A percentile compares a stretch with the other conserved stretches of the same genome.
Evolutionary conservation across 2,888 invertebrate genomes (phyloP).

Genomic region (Tachina grossa): DNA sequence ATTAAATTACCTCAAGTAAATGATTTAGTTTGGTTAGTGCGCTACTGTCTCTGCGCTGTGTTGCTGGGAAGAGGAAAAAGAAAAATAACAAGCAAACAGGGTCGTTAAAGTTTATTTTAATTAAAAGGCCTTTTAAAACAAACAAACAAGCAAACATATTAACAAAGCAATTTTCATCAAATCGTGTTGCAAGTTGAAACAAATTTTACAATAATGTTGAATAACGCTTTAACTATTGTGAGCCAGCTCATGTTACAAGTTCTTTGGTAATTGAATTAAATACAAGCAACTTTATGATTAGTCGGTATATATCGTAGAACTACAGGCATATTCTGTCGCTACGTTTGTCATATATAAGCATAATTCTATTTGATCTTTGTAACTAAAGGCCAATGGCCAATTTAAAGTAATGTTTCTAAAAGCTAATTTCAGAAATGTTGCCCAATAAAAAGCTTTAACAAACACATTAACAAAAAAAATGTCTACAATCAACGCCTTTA

Average conservation of each 20-base stretch:
- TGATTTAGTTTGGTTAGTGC: conserved; percentile 50
- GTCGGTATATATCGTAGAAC: background rate
- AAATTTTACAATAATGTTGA: conserved; percentile 27
- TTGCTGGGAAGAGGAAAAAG: background rate
- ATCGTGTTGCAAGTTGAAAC: conserved; percentile 43
- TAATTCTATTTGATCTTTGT: background rate
- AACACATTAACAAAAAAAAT: too few species aligned
- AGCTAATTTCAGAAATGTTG: background rate
- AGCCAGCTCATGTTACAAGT: conserved; percentile 61
- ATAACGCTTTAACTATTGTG: conserved; percentile 22
- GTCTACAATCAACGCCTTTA: background rate
- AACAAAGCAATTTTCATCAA: conserved; percentile 40
- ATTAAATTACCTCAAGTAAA: conserved; percentile 65
- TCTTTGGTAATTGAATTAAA: conserved; percentile 62
- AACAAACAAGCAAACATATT: conserved; percentile 22
- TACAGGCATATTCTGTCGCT: background rate
- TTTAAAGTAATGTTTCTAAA: too few species aligned
- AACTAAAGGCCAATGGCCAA: background rate
- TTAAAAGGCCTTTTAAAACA: conserved; percentile 57
- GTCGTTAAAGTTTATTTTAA: conserved; percentile 55
- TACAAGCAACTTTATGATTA: background rate
- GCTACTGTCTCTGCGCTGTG: background rate
- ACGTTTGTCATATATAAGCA: background rate
- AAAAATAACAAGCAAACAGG: conserved; percentile 43
- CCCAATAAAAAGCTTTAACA: background rate